Percentiles rank a stretch among this genome's conserved stretches.
These are phyloP conservation scores for Drosophila suboccidentalis DNA, from an alignment of 2,888 invertebrate species.

Conservation along the genomic window DNA sequence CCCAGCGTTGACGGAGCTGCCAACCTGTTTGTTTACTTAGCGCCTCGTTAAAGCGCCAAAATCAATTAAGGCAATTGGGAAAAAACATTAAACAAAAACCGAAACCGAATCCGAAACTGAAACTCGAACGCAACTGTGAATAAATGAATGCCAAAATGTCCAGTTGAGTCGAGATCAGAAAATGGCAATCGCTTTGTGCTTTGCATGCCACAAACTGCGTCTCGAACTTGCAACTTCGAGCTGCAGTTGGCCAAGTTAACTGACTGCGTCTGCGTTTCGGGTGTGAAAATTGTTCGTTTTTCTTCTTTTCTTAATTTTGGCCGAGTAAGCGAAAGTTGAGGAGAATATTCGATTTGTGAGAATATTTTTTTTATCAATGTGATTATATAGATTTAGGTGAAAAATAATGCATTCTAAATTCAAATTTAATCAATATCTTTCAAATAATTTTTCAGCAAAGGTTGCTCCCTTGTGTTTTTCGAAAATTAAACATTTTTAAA, in stretches of 20 bases:
- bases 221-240: background rate
- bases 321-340: background rate
- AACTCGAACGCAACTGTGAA: slow-evolving; percentile 32
- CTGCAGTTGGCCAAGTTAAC: background rate
- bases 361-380: too few relatives aligned
- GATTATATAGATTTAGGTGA: too few relatives aligned
- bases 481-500: too few relatives aligned
- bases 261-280: slow-evolving; percentile 20
- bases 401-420: too few relatives aligned
- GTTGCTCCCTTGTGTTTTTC: too few relatives aligned
- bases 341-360: background rate
- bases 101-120: slow-evolving; percentile 15
- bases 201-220: slow-evolving; percentile 30
- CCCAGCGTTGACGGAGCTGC: slow-evolving; percentile 36
- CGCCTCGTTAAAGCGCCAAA: slow-evolving; percentile 74
- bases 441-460: too few relatives aligned
- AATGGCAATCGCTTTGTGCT: slow-evolving; percentile 29
- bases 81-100: slow-evolving; percentile 34
- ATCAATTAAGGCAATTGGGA: slow-evolving; percentile 66
- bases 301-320: background rate
- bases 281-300: slow-evolving; percentile 61
- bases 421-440: too few relatives aligned
- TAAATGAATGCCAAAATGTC: slow-evolving; percentile 65
- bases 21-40: slow-evolving; percentile 64
- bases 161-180: slow-evolving; percentile 17